Conservation (phyloP, 2,888 invertebrate genomes). For the Hemithea aestivaria region DNA sequence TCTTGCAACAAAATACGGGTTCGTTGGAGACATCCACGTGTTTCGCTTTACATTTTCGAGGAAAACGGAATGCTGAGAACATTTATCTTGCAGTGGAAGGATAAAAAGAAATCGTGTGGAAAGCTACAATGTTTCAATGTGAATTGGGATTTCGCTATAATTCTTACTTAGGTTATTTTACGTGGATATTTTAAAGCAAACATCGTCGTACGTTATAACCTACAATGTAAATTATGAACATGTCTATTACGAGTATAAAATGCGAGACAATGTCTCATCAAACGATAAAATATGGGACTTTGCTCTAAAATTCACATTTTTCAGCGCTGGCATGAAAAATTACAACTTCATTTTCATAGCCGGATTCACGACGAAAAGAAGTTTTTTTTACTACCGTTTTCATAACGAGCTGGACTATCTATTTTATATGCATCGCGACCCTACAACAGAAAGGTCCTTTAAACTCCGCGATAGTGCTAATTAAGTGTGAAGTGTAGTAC, state of each 20-base stretch:
- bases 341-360: conserved; percentile 16
- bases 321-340: conserved; percentile 10
- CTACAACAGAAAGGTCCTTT: conserved; percentile 34
- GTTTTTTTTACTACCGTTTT: conserved; percentile 25
- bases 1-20: conserved; percentile 24
- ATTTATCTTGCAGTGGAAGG: not conserved
- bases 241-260: too few species aligned
- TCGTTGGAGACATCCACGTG: conserved; percentile 13
- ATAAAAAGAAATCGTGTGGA: conserved; percentile 12
- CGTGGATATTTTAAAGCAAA: too few species aligned
- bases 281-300: too few species aligned
- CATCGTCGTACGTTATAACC: too few species aligned
- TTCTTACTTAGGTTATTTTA: too few species aligned
- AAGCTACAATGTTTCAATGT: not conserved
- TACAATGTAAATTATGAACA: too few species aligned
- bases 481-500: conserved; percentile 50
- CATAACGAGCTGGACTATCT: conserved; percentile 34
- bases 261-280: conserved; percentile 4
- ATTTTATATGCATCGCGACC: conserved; percentile 32
- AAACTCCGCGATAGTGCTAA: conserved; percentile 49
- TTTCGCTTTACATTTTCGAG: conserved; percentile 12
- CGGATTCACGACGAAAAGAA: conserved; percentile 17
- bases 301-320: conserved; percentile 9
- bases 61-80: conserved; percentile 10
- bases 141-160: too few species aligned